phyloP scores from a whole-genome alignment of 2,888 invertebrate species.

The Allygus modestus region DNA sequence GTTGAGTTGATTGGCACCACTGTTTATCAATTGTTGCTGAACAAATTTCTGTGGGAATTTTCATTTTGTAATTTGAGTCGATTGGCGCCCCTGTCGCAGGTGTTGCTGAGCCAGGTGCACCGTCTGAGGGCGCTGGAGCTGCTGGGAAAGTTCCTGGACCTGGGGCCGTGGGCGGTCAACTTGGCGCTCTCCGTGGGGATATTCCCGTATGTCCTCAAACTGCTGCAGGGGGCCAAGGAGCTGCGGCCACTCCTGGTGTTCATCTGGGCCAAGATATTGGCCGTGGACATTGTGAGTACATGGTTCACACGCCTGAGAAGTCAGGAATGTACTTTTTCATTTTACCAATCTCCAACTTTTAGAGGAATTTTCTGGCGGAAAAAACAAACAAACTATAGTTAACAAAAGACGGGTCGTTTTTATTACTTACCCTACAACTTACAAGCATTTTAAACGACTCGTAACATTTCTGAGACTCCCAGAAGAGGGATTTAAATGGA shows the following conservation, averaged over 20 bases:
- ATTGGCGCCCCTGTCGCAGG: slow-evolving; percentile 75
- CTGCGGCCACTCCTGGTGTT: slow-evolving; percentile 95
- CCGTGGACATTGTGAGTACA: slow-evolving; percentile 92
- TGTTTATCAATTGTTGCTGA: no score
- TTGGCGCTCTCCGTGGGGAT: slow-evolving; percentile 98
- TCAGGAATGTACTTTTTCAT: slow-evolving; percentile 1
- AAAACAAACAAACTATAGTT: no score
- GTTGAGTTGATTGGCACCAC: no score
- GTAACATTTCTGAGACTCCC: no score
- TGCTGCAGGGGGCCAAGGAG: slow-evolving; percentile 96
- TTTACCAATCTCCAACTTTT: no score
- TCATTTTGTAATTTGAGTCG: background rate
- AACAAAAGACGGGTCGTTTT: no score
- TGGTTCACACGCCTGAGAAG: no score
- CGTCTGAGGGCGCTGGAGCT: slow-evolving; percentile 96
- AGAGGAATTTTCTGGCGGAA: no score
- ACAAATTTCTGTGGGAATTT: background rate
- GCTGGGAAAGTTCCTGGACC: slow-evolving; percentile 94
- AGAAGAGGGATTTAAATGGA: no score
- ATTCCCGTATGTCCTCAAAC: slow-evolving; percentile 98
- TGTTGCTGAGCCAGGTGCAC: slow-evolving; percentile 86
- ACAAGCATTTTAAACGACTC: no score
- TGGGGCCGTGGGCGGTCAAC: slow-evolving; percentile 97
- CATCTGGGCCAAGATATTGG: slow-evolving; percentile 99
- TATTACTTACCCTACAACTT: no score